These are phyloP conservation scores for Drosophila ercepeae DNA, from an alignment of 1,140 invertebrate genomes.

Conservation along the genomic window DNA sequence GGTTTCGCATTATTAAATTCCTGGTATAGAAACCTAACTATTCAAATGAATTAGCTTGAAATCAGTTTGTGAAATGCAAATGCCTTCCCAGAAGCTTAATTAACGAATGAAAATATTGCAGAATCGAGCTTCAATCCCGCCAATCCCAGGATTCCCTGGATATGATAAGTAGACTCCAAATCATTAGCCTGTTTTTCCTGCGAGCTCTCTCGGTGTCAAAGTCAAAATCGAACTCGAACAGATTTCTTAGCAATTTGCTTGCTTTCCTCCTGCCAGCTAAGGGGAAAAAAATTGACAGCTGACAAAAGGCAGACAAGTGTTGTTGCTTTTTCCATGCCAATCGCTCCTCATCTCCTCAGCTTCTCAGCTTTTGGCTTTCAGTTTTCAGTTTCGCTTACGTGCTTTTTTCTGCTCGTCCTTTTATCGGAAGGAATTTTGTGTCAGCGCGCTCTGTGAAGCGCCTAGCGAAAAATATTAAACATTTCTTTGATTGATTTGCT, in stretches of 20 bases:
- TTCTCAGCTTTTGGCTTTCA: conserved; percentile 23
- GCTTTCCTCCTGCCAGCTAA: conserved; percentile 15
- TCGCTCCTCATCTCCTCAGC: conserved; percentile 1
- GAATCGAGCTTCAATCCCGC: no score
- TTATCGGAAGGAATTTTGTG: conserved; percentile 20
- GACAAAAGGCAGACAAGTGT: conserved; percentile 38
- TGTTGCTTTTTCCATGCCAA: conserved; percentile 45
- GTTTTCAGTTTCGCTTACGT: conserved; percentile 8
- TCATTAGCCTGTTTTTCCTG: conserved; percentile 18
- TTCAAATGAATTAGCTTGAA: no score
- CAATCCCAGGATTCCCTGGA: conserved; percentile 5
- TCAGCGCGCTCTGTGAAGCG: conserved; percentile 48
- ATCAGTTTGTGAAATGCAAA: no score
- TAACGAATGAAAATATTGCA: no score
- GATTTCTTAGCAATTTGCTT: conserved; percentile 4
- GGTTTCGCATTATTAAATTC: no score
- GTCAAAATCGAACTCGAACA: background rate
- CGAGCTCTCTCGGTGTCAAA: background rate
- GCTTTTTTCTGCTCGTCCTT: background rate
- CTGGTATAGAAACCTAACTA: no score
- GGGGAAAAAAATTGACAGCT: conserved; percentile 42
- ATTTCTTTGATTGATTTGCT: conserved; percentile 68
- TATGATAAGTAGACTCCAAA: conserved; percentile 29
- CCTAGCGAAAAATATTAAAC: conserved; percentile 68
- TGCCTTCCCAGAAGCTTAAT: no score